Evolutionary conservation across 2,113 vertebrate species (phyloP).

Genomic region (Marmota monax): DNA sequence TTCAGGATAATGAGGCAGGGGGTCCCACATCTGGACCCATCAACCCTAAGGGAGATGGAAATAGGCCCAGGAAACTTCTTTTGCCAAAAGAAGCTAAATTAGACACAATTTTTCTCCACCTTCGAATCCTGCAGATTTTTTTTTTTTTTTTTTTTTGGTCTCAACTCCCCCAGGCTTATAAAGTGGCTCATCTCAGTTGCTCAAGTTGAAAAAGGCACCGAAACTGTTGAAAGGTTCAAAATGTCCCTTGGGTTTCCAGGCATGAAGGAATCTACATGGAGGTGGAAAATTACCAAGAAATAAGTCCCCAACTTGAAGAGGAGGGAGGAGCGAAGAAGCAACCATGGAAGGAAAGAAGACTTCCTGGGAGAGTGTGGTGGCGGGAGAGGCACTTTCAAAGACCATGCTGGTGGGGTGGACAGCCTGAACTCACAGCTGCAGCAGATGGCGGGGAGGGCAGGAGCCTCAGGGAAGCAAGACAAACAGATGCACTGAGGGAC

Average conservation of each 20-base stretch:
- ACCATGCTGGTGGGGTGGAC: rapidly evolving
- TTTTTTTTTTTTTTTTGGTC: background rate
- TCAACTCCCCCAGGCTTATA: slow-evolving; percentile 81
- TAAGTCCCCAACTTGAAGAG: background rate
- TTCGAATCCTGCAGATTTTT: slow-evolving; percentile 60
- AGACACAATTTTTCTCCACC: slow-evolving; percentile 79
- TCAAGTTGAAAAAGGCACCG: slow-evolving; percentile 70
- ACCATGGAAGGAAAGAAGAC: background rate
- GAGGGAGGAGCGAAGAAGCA: no score
- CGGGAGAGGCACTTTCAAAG: rapidly evolving
- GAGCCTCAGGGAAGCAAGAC: background rate
- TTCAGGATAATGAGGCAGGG: background rate
- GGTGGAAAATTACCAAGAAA: slow-evolving; percentile 67
- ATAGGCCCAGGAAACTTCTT: slow-evolving; percentile 55
- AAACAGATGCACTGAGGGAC: background rate
- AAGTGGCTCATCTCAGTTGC: slow-evolving; percentile 80
- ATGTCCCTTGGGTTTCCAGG: slow-evolving; percentile 67
- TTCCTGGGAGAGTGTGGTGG: background rate
- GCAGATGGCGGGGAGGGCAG: background rate
- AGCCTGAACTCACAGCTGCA: no score
- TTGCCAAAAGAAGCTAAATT: slow-evolving; percentile 62
- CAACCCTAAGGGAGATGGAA: background rate
- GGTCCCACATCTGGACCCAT: background rate
- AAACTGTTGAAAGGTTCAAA: slow-evolving; percentile 80
- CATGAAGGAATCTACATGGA: slow-evolving; percentile 58